Evolutionary conservation across 2,888 invertebrate species (phyloP).

Genomic region (Meandrusa payeni): DNA sequence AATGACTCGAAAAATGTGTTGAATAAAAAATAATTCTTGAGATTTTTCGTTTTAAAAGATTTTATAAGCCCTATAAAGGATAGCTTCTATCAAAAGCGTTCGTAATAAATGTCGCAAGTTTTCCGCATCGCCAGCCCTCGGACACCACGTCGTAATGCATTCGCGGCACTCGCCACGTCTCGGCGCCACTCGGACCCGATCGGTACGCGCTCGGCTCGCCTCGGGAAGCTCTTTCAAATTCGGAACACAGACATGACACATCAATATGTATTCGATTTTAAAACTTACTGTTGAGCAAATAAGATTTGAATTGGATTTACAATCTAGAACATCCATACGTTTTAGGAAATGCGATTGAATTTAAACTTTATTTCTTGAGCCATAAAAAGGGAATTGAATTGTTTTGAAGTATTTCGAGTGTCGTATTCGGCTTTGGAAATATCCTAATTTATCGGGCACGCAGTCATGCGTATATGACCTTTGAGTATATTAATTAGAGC

Average conservation of each 20-base stretch:
- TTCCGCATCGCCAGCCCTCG: constrained; percentile 60
- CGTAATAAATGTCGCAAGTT: constrained; percentile 31
- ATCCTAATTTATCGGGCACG: constrained; percentile 64
- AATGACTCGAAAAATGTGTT: no score
- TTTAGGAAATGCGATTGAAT: constrained; percentile 14
- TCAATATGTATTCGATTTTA: constrained; percentile 31
- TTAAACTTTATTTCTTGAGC: constrained; percentile 11
- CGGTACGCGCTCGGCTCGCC: constrained; percentile 70
- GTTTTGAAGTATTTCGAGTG: constrained; percentile 45
- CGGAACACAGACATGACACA: constrained; percentile 68
- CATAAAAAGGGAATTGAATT: constrained; percentile 17
- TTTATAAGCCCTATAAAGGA: constrained; percentile 27
- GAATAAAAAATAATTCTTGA: no score
- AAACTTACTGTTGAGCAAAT: constrained; percentile 31
- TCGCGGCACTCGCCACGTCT: constrained; percentile 68
- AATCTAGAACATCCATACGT: neutral
- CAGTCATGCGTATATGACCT: constrained; percentile 37
- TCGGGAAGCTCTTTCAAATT: constrained; percentile 75
- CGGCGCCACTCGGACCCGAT: constrained; percentile 77
- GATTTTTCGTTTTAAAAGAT: constrained; percentile 19
- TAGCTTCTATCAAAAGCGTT: constrained; percentile 27
- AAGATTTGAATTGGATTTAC: constrained; percentile 35
- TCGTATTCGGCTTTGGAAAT: constrained; percentile 70
- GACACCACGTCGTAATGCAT: constrained; percentile 70
- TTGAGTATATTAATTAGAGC: constrained; percentile 37